phyloP scores from a whole-genome alignment of 2,113 vertebrate species.

The Amblyopsis rosae region DNA sequence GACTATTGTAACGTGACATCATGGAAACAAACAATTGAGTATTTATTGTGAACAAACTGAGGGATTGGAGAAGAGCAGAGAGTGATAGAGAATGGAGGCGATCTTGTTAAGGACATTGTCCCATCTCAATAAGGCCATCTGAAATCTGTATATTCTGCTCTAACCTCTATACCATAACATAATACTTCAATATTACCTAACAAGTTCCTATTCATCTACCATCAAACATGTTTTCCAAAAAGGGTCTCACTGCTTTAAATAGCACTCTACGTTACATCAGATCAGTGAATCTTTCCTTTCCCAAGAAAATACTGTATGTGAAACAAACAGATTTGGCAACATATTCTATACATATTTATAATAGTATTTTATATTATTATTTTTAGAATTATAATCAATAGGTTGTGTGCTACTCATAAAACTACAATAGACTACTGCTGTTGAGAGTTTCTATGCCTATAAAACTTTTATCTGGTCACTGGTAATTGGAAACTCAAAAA shows the following conservation, averaged over 20 bases:
- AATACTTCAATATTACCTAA: too few relatives aligned
- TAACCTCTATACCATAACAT: slow-evolving; percentile 41
- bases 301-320: background rate
- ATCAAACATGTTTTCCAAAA: background rate
- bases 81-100: slow-evolving; percentile 5
- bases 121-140: slow-evolving; percentile 43
- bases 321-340: too few relatives aligned
- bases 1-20: slow-evolving; percentile 48
- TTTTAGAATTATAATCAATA: too few relatives aligned
- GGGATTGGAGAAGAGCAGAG: background rate
- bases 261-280: background rate
- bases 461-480: too few relatives aligned
- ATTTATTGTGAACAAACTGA: slow-evolving; percentile 40
- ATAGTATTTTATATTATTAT: too few relatives aligned
- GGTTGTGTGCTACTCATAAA: too few relatives aligned
- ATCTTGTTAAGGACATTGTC: slow-evolving; percentile 59
- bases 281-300: background rate
- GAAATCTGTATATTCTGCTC: slow-evolving; percentile 48
- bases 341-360: too few relatives aligned
- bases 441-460: too few relatives aligned
- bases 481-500: too few relatives aligned
- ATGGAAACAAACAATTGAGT: slow-evolving; percentile 51
- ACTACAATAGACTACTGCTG: too few relatives aligned
- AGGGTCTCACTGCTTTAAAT: too few relatives aligned
- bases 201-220: background rate